These are phyloP conservation scores for Scolopax rusticola DNA, from an alignment of 2,797 vertebrate genomes.

Conservation along the genomic window DNA sequence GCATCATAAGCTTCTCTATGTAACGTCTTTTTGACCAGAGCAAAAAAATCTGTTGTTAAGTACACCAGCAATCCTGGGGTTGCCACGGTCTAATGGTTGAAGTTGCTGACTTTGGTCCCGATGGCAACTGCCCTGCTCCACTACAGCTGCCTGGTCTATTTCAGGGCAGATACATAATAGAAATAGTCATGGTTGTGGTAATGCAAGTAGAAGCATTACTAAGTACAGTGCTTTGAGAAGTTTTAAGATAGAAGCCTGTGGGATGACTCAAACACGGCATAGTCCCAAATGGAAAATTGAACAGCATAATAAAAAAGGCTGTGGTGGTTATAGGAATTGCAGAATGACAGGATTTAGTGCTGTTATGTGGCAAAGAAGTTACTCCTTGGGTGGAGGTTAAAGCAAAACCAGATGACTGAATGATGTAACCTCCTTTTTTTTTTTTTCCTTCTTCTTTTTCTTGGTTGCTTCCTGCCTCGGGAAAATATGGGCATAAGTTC, in stretches of 20 bases:
- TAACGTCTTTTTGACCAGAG: neutral
- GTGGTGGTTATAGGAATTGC: conserved; percentile 49
- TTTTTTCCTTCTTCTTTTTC: neutral
- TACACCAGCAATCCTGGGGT: neutral
- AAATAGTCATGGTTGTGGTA: conserved; percentile 7
- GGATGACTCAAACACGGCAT: conserved; percentile 24
- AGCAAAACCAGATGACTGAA: conserved; percentile 68
- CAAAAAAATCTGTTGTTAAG: neutral
- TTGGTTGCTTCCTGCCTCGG: conserved; percentile 49
- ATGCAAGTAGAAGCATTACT: neutral
- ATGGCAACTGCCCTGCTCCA: neutral
- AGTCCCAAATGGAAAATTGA: conserved; percentile 55
- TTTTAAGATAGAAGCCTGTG: conserved; percentile 30
- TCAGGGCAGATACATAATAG: neutral
- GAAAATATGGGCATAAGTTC: conserved; percentile 4
- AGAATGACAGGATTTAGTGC: conserved; percentile 55
- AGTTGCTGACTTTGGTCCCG: neutral
- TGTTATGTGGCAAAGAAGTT: conserved; percentile 67
- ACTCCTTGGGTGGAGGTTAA: conserved; percentile 53
- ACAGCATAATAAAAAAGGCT: conserved; percentile 35
- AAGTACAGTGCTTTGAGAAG: neutral
- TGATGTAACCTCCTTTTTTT: conserved; percentile 33
- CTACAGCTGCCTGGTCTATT: neutral
- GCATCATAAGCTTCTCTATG: neutral
- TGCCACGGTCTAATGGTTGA: neutral